phyloP scores from a whole-genome alignment of 2,888 invertebrate genomes.

The Spisula solida region DNA sequence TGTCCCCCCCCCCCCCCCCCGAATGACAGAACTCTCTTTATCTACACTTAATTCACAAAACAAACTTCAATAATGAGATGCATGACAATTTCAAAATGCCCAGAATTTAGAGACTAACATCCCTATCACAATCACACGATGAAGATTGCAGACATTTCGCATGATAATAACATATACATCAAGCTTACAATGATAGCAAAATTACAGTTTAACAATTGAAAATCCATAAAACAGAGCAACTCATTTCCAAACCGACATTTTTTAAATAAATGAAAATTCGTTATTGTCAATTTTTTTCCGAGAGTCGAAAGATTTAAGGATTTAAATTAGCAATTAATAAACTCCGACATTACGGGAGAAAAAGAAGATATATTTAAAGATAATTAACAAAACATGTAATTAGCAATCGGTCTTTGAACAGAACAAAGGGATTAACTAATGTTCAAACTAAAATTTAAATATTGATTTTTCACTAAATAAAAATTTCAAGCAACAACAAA shows the following conservation, averaged over 20 bases:
- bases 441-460: not conserved
- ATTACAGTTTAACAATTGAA: slow-evolving; percentile 69
- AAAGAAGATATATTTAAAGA: slow-evolving; percentile 46
- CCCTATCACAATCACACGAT: slow-evolving; percentile 19
- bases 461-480: not conserved
- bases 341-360: slow-evolving; percentile 7
- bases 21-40: not conserved
- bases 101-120: slow-evolving; percentile 18
- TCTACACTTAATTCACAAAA: slow-evolving; percentile 7
- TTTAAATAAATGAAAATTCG: slow-evolving; percentile 55
- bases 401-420: slow-evolving; percentile 8
- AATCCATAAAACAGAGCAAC: slow-evolving; percentile 62
- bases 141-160: slow-evolving; percentile 50
- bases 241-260: slow-evolving; percentile 65
- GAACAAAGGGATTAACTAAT: not conserved
- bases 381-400: slow-evolving; percentile 28
- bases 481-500: too few species aligned
- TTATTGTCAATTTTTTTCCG: slow-evolving; percentile 49
- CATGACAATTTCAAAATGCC: slow-evolving; percentile 10
- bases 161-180: slow-evolving; percentile 65
- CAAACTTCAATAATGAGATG: slow-evolving; percentile 12
- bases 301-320: slow-evolving; percentile 39
- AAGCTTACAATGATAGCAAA: slow-evolving; percentile 65
- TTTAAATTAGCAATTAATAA: slow-evolving; percentile 51
- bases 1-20: too few species aligned